Conservation (phyloP, 2,888 invertebrate genomes). For the Lasioglossum vierecki region DNA sequence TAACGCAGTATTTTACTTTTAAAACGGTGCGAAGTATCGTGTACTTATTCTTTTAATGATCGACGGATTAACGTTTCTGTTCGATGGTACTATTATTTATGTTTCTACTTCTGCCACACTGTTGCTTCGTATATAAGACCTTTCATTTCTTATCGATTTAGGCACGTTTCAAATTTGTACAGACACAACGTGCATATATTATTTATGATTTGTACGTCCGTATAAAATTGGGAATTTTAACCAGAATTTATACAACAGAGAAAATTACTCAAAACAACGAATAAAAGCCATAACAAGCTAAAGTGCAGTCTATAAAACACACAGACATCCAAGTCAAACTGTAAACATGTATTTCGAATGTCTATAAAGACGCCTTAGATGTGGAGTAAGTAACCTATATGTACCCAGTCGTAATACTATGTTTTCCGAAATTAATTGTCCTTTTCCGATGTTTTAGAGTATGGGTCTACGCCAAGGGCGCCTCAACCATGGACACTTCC, state of each 20-base stretch:
- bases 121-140: background rate
- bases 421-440: conserved; percentile 27
- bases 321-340: background rate
- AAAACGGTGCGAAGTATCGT: no score
- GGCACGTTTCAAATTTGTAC: background rate
- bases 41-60: background rate
- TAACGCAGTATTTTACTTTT: conserved; percentile 5
- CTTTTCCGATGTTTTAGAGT: conserved; percentile 73
- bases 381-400: conserved; percentile 69
- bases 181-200: background rate
- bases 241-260: background rate
- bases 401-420: conserved; percentile 26
- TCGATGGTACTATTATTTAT: background rate
- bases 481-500: conserved; percentile 50
- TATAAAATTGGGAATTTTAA: background rate
- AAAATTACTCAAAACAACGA: background rate
- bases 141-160: background rate
- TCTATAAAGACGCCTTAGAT: conserved; percentile 58
- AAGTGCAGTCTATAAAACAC: conserved; percentile 21
- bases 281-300: conserved; percentile 29
- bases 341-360: conserved; percentile 38
- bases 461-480: conserved; percentile 33
- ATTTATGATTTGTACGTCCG: background rate
- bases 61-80: background rate
- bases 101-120: background rate